Evolutionary conservation across 2,888 invertebrate species (phyloP).

Genomic region (Tachina grossa): DNA sequence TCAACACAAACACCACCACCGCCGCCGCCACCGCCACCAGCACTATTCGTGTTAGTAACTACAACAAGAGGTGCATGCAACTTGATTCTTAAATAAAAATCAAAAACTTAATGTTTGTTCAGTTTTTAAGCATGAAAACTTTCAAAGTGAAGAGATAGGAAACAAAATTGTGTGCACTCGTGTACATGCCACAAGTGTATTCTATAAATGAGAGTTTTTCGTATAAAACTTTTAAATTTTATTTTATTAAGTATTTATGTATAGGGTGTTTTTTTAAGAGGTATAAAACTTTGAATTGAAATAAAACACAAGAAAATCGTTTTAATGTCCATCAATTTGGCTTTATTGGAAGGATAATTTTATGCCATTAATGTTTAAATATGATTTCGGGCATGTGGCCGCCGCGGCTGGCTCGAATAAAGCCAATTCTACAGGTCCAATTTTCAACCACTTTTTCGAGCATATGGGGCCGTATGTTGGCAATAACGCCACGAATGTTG

Average conservation of each 20-base stretch:
- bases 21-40: not conserved
- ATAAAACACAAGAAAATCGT: no score
- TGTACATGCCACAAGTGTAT: slow-evolving; percentile 38
- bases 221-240: slow-evolving; percentile 39
- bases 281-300: no score
- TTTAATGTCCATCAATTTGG: no score
- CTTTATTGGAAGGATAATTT: no score
- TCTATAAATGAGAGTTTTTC: slow-evolving; percentile 1
- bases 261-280: no score
- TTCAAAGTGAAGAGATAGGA: slow-evolving; percentile 32
- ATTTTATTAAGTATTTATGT: slow-evolving; percentile 40
- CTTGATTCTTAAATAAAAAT: slow-evolving; percentile 49
- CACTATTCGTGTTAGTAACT: not conserved
- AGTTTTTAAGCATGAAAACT: slow-evolving; percentile 26
- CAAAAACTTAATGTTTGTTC: slow-evolving; percentile 43
- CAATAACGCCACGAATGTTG: no score
- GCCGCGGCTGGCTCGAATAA: no score
- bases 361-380: no score
- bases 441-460: no score
- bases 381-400: no score
- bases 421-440: no score
- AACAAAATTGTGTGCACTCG: not conserved
- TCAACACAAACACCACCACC: not conserved
- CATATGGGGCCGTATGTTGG: no score
- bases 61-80: slow-evolving; percentile 34